Evolutionary conservation across 2,888 invertebrate species (phyloP).

Genomic region (Nasonovia ribisnigri): DNA sequence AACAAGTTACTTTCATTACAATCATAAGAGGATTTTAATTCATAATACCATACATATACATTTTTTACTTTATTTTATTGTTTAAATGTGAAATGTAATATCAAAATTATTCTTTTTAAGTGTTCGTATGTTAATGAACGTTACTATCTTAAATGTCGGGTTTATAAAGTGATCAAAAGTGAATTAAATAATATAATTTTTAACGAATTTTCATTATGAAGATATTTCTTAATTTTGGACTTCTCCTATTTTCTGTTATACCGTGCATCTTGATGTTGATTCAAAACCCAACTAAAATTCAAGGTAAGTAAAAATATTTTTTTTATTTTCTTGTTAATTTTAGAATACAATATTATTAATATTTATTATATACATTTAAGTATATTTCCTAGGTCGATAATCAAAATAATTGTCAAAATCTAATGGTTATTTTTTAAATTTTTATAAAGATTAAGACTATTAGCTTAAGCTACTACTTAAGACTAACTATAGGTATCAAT

Average conservation of each 20-base stretch:
- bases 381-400: not conserved
- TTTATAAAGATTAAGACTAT: not conserved
- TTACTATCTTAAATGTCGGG: not conserved
- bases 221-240: not conserved
- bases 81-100: not conserved
- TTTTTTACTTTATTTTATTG: not conserved
- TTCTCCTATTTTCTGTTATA: constrained; percentile 9
- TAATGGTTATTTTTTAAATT: not conserved
- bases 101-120: not conserved
- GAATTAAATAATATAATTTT: not conserved
- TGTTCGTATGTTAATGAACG: not conserved
- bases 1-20: not conserved
- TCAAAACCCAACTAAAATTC: constrained; percentile 32
- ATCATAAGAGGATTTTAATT: not conserved
- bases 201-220: constrained; percentile 15
- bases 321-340: not conserved
- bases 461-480: too few relatives aligned
- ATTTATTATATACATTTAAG: not conserved
- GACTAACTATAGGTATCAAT: too few relatives aligned
- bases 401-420: not conserved
- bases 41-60: not conserved
- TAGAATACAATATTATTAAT: not conserved
- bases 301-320: constrained; percentile 37
- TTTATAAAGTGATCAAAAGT: not conserved
- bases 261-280: constrained; percentile 10